Percentiles rank a stretch among this genome's conserved stretches.
Evolutionary conservation across 2,113 vertebrate genomes (phyloP).

Genomic region (Oreochromis tanganicae): DNA sequence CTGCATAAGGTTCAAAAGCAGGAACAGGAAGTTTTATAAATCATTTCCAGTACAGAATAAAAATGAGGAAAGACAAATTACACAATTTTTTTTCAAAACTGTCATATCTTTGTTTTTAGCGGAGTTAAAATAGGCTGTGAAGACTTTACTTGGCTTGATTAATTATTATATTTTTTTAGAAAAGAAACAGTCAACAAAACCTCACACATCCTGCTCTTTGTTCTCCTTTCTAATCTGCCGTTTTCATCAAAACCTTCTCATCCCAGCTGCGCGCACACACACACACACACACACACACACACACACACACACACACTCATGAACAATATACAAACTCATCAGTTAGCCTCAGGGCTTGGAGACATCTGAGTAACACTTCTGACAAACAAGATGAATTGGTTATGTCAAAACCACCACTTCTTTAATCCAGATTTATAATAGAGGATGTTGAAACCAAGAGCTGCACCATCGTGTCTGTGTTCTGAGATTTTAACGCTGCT

Average conservation of each 20-base stretch:
- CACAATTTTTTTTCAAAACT: background rate
- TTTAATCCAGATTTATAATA: slow-evolving; percentile 36
- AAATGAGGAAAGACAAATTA: background rate
- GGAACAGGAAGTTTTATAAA: background rate
- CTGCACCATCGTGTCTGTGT: background rate
- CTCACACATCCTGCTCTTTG: slow-evolving; percentile 45
- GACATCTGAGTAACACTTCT: slow-evolving; percentile 12
- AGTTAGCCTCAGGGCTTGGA: slow-evolving; percentile 6
- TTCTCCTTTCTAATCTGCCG: slow-evolving; percentile 22
- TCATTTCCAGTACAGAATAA: background rate
- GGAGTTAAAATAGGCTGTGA: background rate
- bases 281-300: background rate
- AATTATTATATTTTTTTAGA: background rate
- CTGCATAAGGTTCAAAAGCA: background rate
- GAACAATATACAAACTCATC: slow-evolving; percentile 14
- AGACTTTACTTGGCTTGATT: slow-evolving; percentile 2
- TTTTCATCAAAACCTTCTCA: slow-evolving; percentile 24
- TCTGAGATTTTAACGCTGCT: background rate
- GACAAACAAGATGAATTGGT: slow-evolving; percentile 31
- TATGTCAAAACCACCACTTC: slow-evolving; percentile 24
- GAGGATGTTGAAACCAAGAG: slow-evolving; percentile 3
- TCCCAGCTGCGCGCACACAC: background rate
- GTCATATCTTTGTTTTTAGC: background rate
- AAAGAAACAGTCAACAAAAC: background rate
- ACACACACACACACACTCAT: background rate